A percentile compares a stretch with the other conserved stretches of the same genome.
phyloP scores from a whole-genome alignment of 2,888 invertebrate species.

The Cotesia congregata region DNA sequence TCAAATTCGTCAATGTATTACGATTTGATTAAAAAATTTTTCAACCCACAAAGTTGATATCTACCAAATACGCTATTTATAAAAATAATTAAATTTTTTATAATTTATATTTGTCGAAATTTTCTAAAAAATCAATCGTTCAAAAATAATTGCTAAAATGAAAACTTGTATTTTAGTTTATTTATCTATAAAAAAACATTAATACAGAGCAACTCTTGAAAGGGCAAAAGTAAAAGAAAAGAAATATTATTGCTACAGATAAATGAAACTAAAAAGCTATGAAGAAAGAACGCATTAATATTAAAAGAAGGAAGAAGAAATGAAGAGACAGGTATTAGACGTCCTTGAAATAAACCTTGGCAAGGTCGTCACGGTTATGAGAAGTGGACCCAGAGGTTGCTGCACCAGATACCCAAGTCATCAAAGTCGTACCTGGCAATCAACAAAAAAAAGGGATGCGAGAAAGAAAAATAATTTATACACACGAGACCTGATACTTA shows the following conservation, averaged over 20 bases:
- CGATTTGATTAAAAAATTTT: too few relatives aligned
- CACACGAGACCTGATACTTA: background rate
- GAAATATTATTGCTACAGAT: slow-evolving; percentile 11
- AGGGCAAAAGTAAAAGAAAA: background rate
- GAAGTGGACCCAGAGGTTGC: slow-evolving; percentile 50
- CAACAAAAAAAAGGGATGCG: background rate
- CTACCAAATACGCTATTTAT: too few relatives aligned
- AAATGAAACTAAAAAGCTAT: slow-evolving; percentile 35
- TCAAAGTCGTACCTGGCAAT: background rate
- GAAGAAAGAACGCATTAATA: slow-evolving; percentile 21
- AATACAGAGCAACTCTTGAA: too few relatives aligned
- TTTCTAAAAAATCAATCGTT: too few relatives aligned
- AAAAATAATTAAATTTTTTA: too few relatives aligned
- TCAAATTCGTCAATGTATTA: too few relatives aligned
- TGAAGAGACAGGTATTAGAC: slow-evolving; percentile 58
- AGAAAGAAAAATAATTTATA: background rate
- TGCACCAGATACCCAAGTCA: slow-evolving; percentile 45
- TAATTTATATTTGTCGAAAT: too few relatives aligned
- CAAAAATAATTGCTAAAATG: too few relatives aligned
- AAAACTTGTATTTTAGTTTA: too few relatives aligned
- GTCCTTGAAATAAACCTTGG: slow-evolving; percentile 61
- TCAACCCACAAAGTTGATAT: too few relatives aligned
- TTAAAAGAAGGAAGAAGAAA: slow-evolving; percentile 20
- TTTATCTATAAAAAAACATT: too few relatives aligned
- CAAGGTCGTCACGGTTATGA: slow-evolving; percentile 62